Base-by-base conservation (phyloP, 64 coral and sea anemone genomes). In the Montipora cactus region DNA sequence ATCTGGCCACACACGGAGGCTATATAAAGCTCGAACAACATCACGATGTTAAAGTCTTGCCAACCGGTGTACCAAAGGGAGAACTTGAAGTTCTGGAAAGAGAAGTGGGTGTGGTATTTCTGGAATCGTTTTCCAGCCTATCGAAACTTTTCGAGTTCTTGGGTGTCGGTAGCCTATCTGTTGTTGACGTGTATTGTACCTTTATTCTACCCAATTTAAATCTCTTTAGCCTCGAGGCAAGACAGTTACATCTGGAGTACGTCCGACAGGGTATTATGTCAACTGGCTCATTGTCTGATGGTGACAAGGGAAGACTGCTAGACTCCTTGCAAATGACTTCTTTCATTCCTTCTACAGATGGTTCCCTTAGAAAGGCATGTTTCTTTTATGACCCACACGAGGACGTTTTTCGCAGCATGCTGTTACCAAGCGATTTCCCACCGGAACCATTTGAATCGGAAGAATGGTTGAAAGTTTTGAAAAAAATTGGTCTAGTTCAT, bases 401-500 rank as follows among this genome's bases (percentile, higher is more conserved):
- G 8, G 70, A 85, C 0, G 90, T 92, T 45, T 92, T 92, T 44
- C 13, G 16, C 55, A 49, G 14, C 13, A 92, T 92, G 90, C 51
- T 92, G 11, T 2, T 19, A 62, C 19, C 18, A 44, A 59, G 19
- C 1, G 8, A 23, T 1, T 92, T 92, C 50, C 90, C 90, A 55
- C 8, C 50, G 0, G n/a, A 75, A 44, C 81, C 81, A 15, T 74
- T 92, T 45, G 3, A 50, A 44, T 47, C 76, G 5, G 2, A 3
- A 0, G 44, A 92, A 50, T 92, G 90, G 90, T 74, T 92, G 13
- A 21, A 15, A 23, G 44, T 92, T 15, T 20, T 92, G 4, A 16
- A 44, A n/a, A 28, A 18, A 45, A 49, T 92, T 50, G 90, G 90
- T 9, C 90, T 92, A 0, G 44, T 92, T 23, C 70, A 92, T 76